phyloP scores from a whole-genome alignment of 2,797 vertebrate species.

The Delichon dasypus region DNA sequence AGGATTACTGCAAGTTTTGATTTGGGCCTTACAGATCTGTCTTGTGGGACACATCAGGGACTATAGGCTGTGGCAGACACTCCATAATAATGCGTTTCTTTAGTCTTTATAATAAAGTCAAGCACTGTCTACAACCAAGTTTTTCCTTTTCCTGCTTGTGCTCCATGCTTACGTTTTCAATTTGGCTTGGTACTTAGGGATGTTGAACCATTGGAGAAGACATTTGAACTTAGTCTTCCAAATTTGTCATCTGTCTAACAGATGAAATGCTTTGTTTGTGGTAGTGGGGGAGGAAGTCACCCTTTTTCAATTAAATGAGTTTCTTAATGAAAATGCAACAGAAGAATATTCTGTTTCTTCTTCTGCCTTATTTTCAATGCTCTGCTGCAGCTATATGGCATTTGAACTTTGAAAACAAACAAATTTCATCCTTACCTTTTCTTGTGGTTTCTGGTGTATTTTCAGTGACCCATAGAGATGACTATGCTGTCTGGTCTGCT shows the following conservation, averaged over 20 bases:
- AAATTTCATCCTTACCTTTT: neutral
- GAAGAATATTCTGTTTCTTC: neutral
- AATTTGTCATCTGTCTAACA: slow-evolving; percentile 21
- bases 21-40: neutral
- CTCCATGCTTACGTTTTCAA: slow-evolving; percentile 17
- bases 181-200: slow-evolving; percentile 26
- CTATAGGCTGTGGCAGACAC: neutral
- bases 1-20: neutral
- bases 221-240: slow-evolving; percentile 17
- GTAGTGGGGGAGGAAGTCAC: neutral
- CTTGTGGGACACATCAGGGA: neutral
- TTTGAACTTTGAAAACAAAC: neutral
- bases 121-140: neutral
- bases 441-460: slow-evolving; percentile 10
- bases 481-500: neutral
- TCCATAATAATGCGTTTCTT: neutral
- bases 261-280: slow-evolving; percentile 8
- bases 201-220: neutral
- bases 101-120: neutral
- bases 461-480: neutral
- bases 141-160: neutral
- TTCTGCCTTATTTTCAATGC: slow-evolving; percentile 27
- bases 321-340: neutral
- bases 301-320: slow-evolving; percentile 22
- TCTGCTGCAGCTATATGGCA: neutral